Percentiles rank a stretch among this genome's conserved stretches.
phyloP scores from a whole-genome alignment of 2,113 vertebrate genomes.

The Petroica traversi region DNA sequence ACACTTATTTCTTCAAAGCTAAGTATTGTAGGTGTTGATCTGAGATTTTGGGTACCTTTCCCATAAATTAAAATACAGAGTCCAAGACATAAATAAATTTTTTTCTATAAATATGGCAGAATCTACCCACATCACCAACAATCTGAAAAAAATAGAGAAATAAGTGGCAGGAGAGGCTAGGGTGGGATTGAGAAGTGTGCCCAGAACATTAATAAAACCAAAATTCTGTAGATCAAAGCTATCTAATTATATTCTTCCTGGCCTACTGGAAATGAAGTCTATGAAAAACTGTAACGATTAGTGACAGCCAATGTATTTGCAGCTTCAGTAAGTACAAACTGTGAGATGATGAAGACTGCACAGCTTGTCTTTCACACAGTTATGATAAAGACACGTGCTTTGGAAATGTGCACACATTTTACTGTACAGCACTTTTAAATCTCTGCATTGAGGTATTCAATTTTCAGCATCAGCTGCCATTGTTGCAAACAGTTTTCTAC shows the following conservation, averaged over 20 bases:
- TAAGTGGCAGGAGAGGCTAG: rapidly evolving
- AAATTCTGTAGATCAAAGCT: not conserved
- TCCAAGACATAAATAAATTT: not conserved
- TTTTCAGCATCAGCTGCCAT: not conserved
- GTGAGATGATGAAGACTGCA: not conserved
- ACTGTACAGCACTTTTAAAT: not conserved
- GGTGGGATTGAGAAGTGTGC: rapidly evolving
- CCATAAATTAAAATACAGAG: not conserved
- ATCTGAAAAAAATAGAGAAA: not conserved
- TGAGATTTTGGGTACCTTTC: not conserved
- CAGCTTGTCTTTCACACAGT: not conserved
- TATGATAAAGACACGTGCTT: not conserved
- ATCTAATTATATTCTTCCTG: not conserved
- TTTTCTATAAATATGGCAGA: not conserved
- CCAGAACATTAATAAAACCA: not conserved
- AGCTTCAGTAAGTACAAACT: not conserved
- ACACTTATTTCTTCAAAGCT: not conserved
- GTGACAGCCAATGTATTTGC: not conserved
- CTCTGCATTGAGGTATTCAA: not conserved
- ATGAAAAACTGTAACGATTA: not conserved
- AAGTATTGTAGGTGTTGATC: not conserved
- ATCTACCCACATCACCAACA: not conserved
- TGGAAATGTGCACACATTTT: not conserved
- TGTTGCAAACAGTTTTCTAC: not conserved
- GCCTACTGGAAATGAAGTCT: not conserved